Conservation (phyloP, 2,888 invertebrate species). For the Molorchus minor region DNA sequence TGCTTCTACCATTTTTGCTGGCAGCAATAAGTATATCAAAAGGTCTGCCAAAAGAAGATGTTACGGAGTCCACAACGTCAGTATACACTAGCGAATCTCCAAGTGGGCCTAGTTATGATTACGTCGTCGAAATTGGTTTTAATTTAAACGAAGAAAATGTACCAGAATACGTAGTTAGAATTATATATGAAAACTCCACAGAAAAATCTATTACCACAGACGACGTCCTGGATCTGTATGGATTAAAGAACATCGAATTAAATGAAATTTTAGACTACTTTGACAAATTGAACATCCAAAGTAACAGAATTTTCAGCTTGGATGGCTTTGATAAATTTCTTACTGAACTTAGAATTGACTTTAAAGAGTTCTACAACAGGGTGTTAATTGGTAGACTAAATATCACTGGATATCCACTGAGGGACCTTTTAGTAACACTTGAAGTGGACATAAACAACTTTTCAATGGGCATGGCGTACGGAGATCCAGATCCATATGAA, state of each 20-base stretch:
- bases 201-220: constrained; percentile 19
- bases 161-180: constrained; percentile 27
- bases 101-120: constrained; percentile 23
- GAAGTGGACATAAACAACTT: constrained; percentile 31
- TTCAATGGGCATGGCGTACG: constrained; percentile 30
- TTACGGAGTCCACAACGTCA: neutral
- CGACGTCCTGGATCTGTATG: constrained; percentile 27
- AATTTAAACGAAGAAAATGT: constrained; percentile 29
- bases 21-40: neutral
- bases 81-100: neutral
- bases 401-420: constrained; percentile 26
- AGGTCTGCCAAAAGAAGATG: neutral
- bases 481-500: constrained; percentile 34
- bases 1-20: neutral
- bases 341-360: constrained; percentile 20
- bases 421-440: constrained; percentile 27
- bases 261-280: constrained; percentile 16
- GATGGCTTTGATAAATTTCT: constrained; percentile 34
- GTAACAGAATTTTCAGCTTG: constrained; percentile 24
- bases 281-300: constrained; percentile 16
- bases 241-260: constrained; percentile 15
- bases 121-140: constrained; percentile 31
- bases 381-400: constrained; percentile 22
- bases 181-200: constrained; percentile 22
- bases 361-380: constrained; percentile 35